phyloP scores from a whole-genome alignment of 2,797 vertebrate species.

The Periparus ater region DNA sequence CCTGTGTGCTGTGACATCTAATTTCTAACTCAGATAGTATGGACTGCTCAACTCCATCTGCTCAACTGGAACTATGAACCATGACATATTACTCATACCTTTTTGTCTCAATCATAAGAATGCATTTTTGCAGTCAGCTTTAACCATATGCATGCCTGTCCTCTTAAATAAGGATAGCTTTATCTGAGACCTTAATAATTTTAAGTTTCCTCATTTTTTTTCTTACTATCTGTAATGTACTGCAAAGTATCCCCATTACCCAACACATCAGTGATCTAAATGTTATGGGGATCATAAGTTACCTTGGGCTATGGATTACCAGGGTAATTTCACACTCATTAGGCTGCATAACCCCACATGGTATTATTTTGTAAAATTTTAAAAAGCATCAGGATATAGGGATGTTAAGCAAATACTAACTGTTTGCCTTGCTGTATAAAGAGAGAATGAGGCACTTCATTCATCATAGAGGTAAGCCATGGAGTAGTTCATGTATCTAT shows the following conservation, averaged over 20 bases:
- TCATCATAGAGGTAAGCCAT: background rate
- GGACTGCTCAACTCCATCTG: background rate
- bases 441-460: background rate
- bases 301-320: background rate
- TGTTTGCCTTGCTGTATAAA: background rate
- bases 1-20: constrained; percentile 48
- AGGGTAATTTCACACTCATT: background rate
- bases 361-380: background rate
- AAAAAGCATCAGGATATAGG: background rate
- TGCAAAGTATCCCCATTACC: background rate
- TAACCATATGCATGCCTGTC: background rate
- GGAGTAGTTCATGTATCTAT: background rate
- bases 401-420: background rate
- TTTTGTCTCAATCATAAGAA: background rate
- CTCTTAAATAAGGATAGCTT: background rate
- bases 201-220: background rate
- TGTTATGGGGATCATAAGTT: background rate
- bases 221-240: background rate
- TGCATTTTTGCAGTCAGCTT: background rate
- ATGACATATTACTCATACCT: background rate
- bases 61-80: constrained; percentile 1
- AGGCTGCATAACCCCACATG: background rate
- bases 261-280: background rate
- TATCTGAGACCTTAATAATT: background rate
- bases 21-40: constrained; percentile 42